These are phyloP conservation scores for Altica lythri DNA, from an alignment of 2,888 invertebrate species.

Conservation along the genomic window DNA sequence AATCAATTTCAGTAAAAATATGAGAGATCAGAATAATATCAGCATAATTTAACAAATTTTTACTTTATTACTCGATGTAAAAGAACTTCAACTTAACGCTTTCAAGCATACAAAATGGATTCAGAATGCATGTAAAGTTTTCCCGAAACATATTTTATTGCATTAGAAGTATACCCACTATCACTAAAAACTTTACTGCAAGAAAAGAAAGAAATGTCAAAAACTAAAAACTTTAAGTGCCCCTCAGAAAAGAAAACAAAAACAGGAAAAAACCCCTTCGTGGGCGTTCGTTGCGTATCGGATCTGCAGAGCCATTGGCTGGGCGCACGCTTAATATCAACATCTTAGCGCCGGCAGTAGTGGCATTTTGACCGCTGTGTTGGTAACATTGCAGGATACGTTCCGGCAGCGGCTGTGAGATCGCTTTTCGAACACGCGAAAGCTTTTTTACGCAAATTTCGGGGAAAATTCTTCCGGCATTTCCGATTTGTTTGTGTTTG, in stretches of 20 bases:
- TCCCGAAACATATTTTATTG: slow-evolving; percentile 5
- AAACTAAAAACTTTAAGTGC: slow-evolving; percentile 16
- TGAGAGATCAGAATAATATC: too few relatives aligned
- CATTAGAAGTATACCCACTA: slow-evolving; percentile 13
- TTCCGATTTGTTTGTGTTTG: too few relatives aligned
- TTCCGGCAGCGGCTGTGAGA: background rate
- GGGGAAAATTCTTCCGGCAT: too few relatives aligned
- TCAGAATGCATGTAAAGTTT: slow-evolving; percentile 2
- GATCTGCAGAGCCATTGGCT: slow-evolving; percentile 47
- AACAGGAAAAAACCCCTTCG: slow-evolving; percentile 36
- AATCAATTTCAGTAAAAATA: too few relatives aligned
- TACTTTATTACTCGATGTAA: too few relatives aligned
- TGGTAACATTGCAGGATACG: slow-evolving; percentile 21
- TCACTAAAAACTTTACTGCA: slow-evolving; percentile 7
- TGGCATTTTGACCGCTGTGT: slow-evolving; percentile 45
- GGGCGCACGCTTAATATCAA: slow-evolving; percentile 46
- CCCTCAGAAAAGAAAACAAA: slow-evolving; percentile 22
- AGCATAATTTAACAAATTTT: too few relatives aligned
- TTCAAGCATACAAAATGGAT: too few relatives aligned
- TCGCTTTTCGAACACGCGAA: slow-evolving; percentile 2
- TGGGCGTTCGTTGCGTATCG: slow-evolving; percentile 45
- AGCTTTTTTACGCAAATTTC: slow-evolving; percentile 13
- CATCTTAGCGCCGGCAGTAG: slow-evolving; percentile 45
- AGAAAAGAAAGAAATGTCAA: too few relatives aligned
- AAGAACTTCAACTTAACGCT: too few relatives aligned